Evolutionary conservation across 2,113 vertebrate species (phyloP), one percentile per base, ranked within the genome.

Genomic region (Dipodomys merriami): DNA sequence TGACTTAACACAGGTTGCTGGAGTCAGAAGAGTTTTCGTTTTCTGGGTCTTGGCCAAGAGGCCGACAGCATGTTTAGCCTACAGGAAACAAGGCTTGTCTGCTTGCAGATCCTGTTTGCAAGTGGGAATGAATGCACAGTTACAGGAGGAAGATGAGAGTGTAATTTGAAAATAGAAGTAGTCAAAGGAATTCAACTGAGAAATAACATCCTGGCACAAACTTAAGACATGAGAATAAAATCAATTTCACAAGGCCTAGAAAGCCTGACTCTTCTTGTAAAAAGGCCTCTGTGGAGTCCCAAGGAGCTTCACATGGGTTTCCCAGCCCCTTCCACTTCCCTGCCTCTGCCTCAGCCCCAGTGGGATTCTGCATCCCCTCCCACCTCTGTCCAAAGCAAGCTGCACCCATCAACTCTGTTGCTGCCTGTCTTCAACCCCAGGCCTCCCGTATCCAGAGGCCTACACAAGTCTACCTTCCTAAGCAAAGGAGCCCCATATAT

Each of bases 101-200:
- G 71, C 76, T 10, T 22, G 20, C 27, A 3, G 7, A 49, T 33
- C 85, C 65, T 76, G 85, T 91, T 87, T 83, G 74, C 95, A 93
- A 19, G 18, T 90, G 92, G 91, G 92, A 88, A 95, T 83, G 92
- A 65, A 74, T 22, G 74, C 85, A 39, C 19, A 68, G 96, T 85
- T 93, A 72, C 71, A 53, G 83, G 94, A 95, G 78, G 88, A 96
- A 95, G 93, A 95, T 68, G 95, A 93, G 92, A 95, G 94, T 93
- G n/a, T 91, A 94, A 95, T 94, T 85, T 93, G 88, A 87, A 95
- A 90, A 91, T 15, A 94, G 96, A 92, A 86, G 94, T 83, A 96
- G 96, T 94, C 94, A 85, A 90, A 96, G 85, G 96, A 96, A 97
- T 94, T 96, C 94, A 95, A 90, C 94, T 95, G 96, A 96, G 96